These are phyloP conservation scores for Dorcus hopei DNA, from an alignment of 2,888 invertebrate genomes.

Conservation along the genomic window DNA sequence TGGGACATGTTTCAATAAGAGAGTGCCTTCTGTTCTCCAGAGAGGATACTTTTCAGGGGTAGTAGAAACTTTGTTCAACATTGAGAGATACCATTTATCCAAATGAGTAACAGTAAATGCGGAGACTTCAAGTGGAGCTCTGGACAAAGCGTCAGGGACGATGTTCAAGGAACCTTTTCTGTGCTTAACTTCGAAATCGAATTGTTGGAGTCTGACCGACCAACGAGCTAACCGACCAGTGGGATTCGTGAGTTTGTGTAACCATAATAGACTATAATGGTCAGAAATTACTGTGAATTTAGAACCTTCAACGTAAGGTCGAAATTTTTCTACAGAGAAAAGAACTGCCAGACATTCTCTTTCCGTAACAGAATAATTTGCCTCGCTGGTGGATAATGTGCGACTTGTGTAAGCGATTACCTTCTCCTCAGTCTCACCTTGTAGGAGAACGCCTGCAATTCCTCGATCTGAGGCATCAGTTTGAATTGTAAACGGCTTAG, in stretches of 20 bases:
- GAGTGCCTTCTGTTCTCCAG: background rate
- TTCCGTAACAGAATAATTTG: slow-evolving; percentile 31
- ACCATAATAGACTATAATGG: slow-evolving; percentile 27
- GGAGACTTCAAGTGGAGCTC: too few relatives aligned
- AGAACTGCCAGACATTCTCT: slow-evolving; percentile 29
- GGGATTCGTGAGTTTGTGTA: too few relatives aligned
- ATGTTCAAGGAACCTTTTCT: too few relatives aligned
- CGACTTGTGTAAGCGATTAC: slow-evolving; percentile 31
- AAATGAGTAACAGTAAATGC: background rate
- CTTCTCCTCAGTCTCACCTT: slow-evolving; percentile 7
- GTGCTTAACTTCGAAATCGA: too few relatives aligned
- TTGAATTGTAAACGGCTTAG: too few relatives aligned
- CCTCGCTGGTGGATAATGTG: slow-evolving; percentile 25
- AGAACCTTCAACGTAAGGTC: slow-evolving; percentile 23
- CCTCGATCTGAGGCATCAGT: too few relatives aligned
- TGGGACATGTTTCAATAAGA: too few relatives aligned
- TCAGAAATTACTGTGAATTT: slow-evolving; percentile 25
- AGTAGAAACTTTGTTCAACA: background rate
- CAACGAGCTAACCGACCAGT: too few relatives aligned
- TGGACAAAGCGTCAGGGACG: too few relatives aligned
- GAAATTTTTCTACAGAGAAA: slow-evolving; percentile 30
- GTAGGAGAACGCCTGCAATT: too few relatives aligned
- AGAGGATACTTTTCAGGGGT: background rate
- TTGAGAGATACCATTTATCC: background rate
- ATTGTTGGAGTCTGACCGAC: too few relatives aligned